phyloP scores from a whole-genome alignment of 92 coral and sea anemone genomes.

The Heliopora coerulea region DNA sequence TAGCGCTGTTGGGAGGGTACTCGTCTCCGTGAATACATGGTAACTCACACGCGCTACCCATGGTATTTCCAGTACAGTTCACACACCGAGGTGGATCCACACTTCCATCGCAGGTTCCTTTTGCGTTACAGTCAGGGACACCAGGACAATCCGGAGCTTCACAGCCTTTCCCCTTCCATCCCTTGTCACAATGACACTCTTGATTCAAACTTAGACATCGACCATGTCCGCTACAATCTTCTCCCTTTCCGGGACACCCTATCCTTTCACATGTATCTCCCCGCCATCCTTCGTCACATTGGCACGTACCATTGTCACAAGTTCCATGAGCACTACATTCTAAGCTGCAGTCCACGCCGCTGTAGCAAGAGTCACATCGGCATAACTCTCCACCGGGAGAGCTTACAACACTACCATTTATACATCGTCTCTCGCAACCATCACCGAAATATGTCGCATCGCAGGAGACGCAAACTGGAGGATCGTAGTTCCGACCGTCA shows the following conservation, averaged over 20 bases:
- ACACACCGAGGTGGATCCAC: constrained; percentile 89
- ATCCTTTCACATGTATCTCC: constrained; percentile 87
- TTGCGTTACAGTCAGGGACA: constrained; percentile 83
- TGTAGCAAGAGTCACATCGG: constrained; percentile 69
- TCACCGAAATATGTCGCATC: constrained; percentile 76
- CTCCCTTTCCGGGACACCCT: constrained; percentile 90
- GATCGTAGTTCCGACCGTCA: constrained; percentile 79
- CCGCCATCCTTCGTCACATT: constrained; percentile 83
- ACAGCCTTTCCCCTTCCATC: constrained; percentile 96
- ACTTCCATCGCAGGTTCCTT: constrained; percentile 83
- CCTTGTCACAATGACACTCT: constrained; percentile 81
- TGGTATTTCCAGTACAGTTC: constrained; percentile 87
- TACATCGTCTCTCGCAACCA: constrained; percentile 78
- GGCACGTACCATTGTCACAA: constrained; percentile 70
- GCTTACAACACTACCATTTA: constrained; percentile 77
- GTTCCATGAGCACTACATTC: constrained; percentile 81
- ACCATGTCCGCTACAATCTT: constrained; percentile 91
- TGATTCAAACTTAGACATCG: constrained; percentile 80
- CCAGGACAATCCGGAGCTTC: constrained; percentile 90
- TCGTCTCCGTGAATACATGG: constrained; percentile 89
- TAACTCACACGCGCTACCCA: constrained; percentile 95
- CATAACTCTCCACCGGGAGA: constrained; percentile 54
- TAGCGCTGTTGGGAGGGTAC: constrained; percentile 85
- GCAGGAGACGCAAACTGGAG: constrained; percentile 85
- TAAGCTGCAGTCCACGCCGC: constrained; percentile 81